Evolutionary conservation across 2,797 vertebrate genomes (phyloP).

Genomic region (Emydoidea blandingii): DNA sequence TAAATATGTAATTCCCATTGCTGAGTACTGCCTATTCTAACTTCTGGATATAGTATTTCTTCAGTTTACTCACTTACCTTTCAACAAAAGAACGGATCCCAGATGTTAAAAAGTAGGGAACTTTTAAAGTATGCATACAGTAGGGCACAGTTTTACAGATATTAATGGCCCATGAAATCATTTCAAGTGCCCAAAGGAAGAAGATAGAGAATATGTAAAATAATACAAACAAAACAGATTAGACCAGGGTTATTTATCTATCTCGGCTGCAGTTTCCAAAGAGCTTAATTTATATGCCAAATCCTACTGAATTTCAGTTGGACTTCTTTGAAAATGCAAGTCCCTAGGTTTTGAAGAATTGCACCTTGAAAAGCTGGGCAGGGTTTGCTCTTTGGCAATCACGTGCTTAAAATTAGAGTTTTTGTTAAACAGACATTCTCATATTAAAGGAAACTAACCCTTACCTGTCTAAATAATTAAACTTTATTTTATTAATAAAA

Average conservation of each 20-base stretch:
- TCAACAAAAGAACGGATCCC: background rate
- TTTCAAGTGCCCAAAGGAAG: background rate
- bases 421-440: no score
- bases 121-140: no score
- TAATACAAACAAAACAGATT: background rate
- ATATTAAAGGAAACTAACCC: no score
- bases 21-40: background rate
- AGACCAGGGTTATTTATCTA: background rate
- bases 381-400: background rate
- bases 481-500: no score
- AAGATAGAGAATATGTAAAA: background rate
- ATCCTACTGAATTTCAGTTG: background rate
- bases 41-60: background rate
- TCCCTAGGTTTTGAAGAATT: background rate
- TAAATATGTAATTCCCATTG: no score
- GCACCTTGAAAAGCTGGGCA: background rate
- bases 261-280: background rate
- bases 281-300: background rate
- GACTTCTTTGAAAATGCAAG: background rate
- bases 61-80: background rate
- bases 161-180: background rate
- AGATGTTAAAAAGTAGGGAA: background rate
- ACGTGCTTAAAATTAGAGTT: no score
- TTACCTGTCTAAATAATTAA: no score
- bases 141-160: background rate